Conservation (phyloP, 92 coral and sea anemone genomes). For the Isaurus tuberculatus region DNA sequence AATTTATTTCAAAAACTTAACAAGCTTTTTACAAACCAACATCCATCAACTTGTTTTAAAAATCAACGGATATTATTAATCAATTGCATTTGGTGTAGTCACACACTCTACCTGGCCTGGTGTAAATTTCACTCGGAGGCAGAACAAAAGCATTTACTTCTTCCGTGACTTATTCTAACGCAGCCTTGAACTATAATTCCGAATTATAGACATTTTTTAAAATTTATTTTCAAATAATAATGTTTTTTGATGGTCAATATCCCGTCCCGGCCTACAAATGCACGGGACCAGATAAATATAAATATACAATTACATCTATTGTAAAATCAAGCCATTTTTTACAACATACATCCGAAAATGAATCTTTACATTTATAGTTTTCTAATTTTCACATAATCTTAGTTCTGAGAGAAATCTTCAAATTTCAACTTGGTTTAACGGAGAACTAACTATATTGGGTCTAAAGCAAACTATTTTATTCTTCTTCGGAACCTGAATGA, state of each 20-base stretch:
- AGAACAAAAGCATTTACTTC: neutral
- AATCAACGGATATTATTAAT: neutral
- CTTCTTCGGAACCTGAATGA: neutral
- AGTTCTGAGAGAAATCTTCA: neutral
- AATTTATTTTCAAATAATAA: slow-evolving; percentile 44
- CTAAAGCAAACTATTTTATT: neutral
- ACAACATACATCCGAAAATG: slow-evolving; percentile 40
- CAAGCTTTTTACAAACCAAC: neutral
- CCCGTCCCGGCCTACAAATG: slow-evolving; percentile 16
- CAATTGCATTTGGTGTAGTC: neutral
- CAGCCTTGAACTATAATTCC: slow-evolving; percentile 14
- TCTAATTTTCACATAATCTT: neutral
- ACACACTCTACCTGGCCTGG: neutral
- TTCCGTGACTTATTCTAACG: neutral
- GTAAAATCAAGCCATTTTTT: slow-evolving; percentile 45
- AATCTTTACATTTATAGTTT: slow-evolving; percentile 29
- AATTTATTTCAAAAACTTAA: neutral
- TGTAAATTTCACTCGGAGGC: neutral
- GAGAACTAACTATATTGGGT: neutral
- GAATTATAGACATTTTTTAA: slow-evolving; percentile 28
- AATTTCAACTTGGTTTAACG: neutral
- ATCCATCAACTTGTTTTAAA: neutral
- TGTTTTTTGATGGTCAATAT: slow-evolving; percentile 21
- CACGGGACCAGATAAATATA: slow-evolving; percentile 39
- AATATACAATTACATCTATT: slow-evolving; percentile 39